phyloP scores from a whole-genome alignment of 2,797 vertebrate species.

The Fistularia commersonii region DNA sequence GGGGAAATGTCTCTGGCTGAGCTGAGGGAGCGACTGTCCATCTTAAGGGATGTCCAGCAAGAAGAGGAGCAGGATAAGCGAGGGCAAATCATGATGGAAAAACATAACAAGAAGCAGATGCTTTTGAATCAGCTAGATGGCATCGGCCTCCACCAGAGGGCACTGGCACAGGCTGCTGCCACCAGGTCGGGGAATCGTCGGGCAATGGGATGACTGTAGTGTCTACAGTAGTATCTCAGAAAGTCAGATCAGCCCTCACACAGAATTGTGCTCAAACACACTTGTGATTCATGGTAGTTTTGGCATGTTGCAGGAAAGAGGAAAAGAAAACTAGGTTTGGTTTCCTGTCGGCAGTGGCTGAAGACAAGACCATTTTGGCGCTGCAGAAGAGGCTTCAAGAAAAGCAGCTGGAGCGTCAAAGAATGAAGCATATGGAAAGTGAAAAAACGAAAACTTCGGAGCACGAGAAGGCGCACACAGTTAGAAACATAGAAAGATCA shows the following conservation, averaged over 20 bases:
- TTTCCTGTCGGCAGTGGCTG: conserved; percentile 27
- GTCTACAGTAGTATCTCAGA: too few species aligned
- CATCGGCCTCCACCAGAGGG: conserved; percentile 76
- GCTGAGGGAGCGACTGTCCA: conserved; percentile 80
- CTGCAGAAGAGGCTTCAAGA: conserved; percentile 76
- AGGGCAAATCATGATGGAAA: conserved; percentile 79
- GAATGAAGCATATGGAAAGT: conserved; percentile 55
- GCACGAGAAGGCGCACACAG: conserved; percentile 18
- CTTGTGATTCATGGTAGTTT: not conserved
- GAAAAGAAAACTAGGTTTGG: conserved; percentile 54
- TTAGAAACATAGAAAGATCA: conserved; percentile 18
- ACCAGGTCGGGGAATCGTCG: conserved; percentile 71
- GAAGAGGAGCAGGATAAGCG: conserved; percentile 77
- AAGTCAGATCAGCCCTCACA: too few species aligned
- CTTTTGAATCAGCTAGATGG: conserved; percentile 77
- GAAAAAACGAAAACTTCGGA: conserved; percentile 41
- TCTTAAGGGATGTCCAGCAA: conserved; percentile 75
- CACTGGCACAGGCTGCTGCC: conserved; percentile 67
- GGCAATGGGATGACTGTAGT: not conserved
- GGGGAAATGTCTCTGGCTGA: conserved; percentile 91
- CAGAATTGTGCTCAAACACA: too few species aligned
- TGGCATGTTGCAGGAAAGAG: conserved; percentile 67
- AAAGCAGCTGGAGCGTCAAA: conserved; percentile 69
- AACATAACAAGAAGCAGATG: conserved; percentile 77
- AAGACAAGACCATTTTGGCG: conserved; percentile 71